Evolutionary conservation across 1,140 invertebrate genomes (phyloP), one percentile per base, ranked within the genome.

Genomic region (Eulimnadia texana): DNA sequence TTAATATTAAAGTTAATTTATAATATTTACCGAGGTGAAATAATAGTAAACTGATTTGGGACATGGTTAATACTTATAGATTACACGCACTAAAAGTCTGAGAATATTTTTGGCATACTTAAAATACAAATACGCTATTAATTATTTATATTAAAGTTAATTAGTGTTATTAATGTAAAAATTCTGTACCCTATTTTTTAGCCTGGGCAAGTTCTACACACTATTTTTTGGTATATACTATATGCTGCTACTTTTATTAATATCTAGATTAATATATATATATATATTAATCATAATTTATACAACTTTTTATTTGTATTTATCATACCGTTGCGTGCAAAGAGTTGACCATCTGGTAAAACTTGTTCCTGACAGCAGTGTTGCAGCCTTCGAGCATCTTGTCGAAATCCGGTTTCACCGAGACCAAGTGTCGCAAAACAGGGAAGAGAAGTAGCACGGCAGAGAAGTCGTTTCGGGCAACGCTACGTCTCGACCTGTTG

Each of bases 401-500:
- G 63, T 93, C 89, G 71, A 92, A 87, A 66, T 92, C 87, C 2
- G 88, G 86, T 70, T 88, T 88, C 55, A 93, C 74, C 27, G 82
- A 76, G 2, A 83, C 78, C 1, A 93, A 77, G 68, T 92, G 86
- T 70, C 88, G 88, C 3, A 93, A 72, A 52, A 92, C 88, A 0
- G 89, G 89, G 70, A 93, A 91, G 23, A 93, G 82, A 1, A 84
- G 84, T 50, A 93, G 70, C 19, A 90, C 87, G 0, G 87, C 84
- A 20, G 82, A 82, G 73, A 89, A 92, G 65, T 93, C 89, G 63
- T 89, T 84, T 60, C 83, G 79, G 13, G 78, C 78, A 51, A 90
- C 87, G 66, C 85, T 88, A 64, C 85, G 82, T 71, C 88, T 84
- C 0, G 87, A 86, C 66, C 84, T 74, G 3, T 79, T 73, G 0